These are phyloP conservation scores for Siphamia tubifer DNA, from an alignment of 2,113 vertebrate genomes.

Conservation along the genomic window DNA sequence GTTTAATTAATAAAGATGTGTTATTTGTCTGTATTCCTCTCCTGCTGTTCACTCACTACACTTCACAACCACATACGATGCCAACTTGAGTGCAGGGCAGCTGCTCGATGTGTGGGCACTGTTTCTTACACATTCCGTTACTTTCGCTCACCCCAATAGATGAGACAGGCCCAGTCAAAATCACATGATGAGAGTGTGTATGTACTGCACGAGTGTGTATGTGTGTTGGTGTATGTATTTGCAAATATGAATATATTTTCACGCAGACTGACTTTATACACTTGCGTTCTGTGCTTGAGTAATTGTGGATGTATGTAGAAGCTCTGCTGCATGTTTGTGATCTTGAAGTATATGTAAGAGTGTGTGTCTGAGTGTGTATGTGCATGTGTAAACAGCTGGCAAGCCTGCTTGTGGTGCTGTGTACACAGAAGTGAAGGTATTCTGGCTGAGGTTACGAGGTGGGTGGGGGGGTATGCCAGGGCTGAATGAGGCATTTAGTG, in stretches of 20 bases:
- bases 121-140: conserved; percentile 59
- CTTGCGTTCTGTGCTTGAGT: conserved; percentile 41
- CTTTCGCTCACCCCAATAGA: conserved; percentile 41
- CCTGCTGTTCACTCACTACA: conserved; percentile 71
- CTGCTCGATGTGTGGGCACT: conserved; percentile 63
- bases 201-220: background rate
- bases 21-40: conserved; percentile 80
- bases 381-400: conserved; percentile 73
- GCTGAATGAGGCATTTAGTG: conserved; percentile 80
- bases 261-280: conserved; percentile 50
- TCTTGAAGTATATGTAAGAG: conserved; percentile 31
- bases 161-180: conserved; percentile 54
- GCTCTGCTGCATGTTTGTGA: conserved; percentile 28
- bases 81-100: conserved; percentile 36
- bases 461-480: conserved; percentile 54
- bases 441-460: conserved; percentile 73
- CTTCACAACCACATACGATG: conserved; percentile 25
- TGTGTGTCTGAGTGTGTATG: conserved; percentile 43
- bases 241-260: conserved; percentile 55
- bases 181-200: conserved; percentile 41
- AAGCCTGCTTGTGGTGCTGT: conserved; percentile 65
- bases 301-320: conserved; percentile 22
- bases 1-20: conserved; percentile 70
- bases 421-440: conserved; percentile 75
- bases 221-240: conserved; percentile 19